Evolutionary conservation across 2,113 vertebrate species (phyloP).

Genomic region (Neolamprologus ventralis): DNA sequence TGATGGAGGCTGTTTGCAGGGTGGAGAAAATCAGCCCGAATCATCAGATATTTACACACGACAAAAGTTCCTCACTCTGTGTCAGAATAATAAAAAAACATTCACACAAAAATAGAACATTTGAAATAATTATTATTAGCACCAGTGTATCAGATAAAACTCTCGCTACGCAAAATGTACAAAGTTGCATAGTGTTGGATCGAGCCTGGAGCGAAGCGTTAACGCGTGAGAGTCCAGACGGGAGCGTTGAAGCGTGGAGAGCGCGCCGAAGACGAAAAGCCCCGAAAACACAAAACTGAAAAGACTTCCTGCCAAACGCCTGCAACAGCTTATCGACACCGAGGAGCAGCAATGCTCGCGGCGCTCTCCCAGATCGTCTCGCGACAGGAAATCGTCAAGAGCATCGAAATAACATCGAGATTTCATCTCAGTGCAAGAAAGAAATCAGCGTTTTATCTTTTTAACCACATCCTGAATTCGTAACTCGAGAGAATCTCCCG

Average conservation of each 20-base stretch:
- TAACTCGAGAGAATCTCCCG: background rate
- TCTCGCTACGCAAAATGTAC: slow-evolving; percentile 88
- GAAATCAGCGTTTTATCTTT: background rate
- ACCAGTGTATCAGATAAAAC: slow-evolving; percentile 99
- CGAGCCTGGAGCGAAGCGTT: slow-evolving; percentile 24
- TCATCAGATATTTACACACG: slow-evolving; percentile 87
- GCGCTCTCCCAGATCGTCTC: rapidly evolving
- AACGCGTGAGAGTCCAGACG: slow-evolving; percentile 19
- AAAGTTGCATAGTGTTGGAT: slow-evolving; percentile 93
- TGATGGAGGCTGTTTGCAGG: slow-evolving; percentile 36
- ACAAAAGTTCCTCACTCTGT: slow-evolving; percentile 80
- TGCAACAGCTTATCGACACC: background rate
- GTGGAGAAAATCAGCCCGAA: slow-evolving; percentile 66
- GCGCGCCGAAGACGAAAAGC: background rate
- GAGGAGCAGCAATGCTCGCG: background rate
- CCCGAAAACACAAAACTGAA: background rate
- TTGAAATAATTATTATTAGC: slow-evolving; percentile 99
- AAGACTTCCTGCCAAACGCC: background rate
- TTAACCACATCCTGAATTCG: background rate
- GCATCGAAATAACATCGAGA: background rate
- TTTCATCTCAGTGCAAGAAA: background rate
- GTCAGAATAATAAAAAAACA: slow-evolving; percentile 83
- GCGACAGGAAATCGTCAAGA: background rate
- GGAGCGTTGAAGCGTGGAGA: background rate
- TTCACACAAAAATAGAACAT: slow-evolving; percentile 99